These are phyloP conservation scores for Monoplex corrugatus DNA, from an alignment of 2,888 invertebrate species.

Conservation along the genomic window DNA sequence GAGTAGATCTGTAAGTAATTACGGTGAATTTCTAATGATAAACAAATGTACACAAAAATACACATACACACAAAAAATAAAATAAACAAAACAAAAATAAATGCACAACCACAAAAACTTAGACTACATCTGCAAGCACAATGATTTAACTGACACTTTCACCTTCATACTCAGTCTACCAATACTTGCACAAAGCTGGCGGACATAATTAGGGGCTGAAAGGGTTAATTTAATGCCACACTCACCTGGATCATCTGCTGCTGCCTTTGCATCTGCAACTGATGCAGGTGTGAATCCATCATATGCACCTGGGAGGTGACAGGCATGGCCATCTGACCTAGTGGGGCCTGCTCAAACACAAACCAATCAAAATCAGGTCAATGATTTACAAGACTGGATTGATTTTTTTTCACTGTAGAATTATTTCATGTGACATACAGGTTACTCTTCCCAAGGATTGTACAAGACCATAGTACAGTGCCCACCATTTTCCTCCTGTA, in stretches of 20 bases:
- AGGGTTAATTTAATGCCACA: too few relatives aligned
- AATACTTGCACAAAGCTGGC: neutral
- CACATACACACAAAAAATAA: neutral
- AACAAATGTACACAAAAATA: neutral
- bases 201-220: too few relatives aligned
- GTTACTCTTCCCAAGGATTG: too few relatives aligned
- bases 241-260: slow-evolving; percentile 57
- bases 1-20: too few relatives aligned
- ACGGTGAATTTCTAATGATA: too few relatives aligned
- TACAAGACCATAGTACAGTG: too few relatives aligned
- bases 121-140: neutral
- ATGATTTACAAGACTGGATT: too few relatives aligned
- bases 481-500: too few relatives aligned
- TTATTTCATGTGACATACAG: too few relatives aligned
- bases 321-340: slow-evolving; percentile 54
- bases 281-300: slow-evolving; percentile 55
- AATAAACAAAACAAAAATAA: too few relatives aligned
- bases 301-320: slow-evolving; percentile 54
- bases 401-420: too few relatives aligned
- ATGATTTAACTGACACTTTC: neutral
- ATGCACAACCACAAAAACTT: too few relatives aligned
- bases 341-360: slow-evolving; percentile 45
- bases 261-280: slow-evolving; percentile 58
- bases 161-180: neutral
- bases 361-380: neutral